Evolutionary conservation across 2,113 vertebrate species (phyloP), one percentile per base, ranked within the genome.

Genomic region (Leptosomus discolor): DNA sequence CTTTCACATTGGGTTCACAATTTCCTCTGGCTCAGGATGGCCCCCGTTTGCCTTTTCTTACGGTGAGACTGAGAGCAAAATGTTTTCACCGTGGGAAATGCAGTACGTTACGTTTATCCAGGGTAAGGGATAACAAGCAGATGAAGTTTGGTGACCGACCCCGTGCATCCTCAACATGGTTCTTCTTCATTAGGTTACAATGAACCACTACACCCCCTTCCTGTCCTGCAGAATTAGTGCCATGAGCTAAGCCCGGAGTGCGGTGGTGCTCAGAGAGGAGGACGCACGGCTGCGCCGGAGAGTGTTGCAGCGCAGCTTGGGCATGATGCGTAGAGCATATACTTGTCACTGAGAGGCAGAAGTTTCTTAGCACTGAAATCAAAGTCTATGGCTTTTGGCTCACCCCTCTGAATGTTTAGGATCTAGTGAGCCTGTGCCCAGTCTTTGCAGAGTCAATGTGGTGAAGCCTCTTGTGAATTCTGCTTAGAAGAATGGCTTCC

Each of bases 391-490:
- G 32, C 88, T 94, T 74, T 91, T 82, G 76, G 78, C 90, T 94
- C 63, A 65, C 76, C 63, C 92, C 82, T 92, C 20, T 32, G 65
- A 77, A 3, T 7, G 32, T 64, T 87, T 29, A 63, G 87, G 92
- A 71, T 96, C 94, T 92, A 91, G 67, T 6, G 21, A 90, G 80
- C 61, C 60, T 13, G 24, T 69, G 93, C 93, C 82, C 87, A 77
- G 80, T 23, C 73, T 77, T 85, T 85, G 70, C 78, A 65, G 80
- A 91, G 70, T 85, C 69, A 79, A 2, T 65, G 88, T 81, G 88
- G 48, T 74, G 61, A 81, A 87, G 60, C 61, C 87, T 57, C 85
- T 27, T 30, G 32, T 57, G 92, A 67, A 26, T 68, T 73, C 82
- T 93, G 65, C 85, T 92, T 74, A 85, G 73, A 90, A 61, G 5